Percentiles rank a stretch among this genome's conserved stretches.
These are phyloP conservation scores for Nephotettix cincticeps DNA, from an alignment of 1,140 invertebrate genomes.

Conservation along the genomic window DNA sequence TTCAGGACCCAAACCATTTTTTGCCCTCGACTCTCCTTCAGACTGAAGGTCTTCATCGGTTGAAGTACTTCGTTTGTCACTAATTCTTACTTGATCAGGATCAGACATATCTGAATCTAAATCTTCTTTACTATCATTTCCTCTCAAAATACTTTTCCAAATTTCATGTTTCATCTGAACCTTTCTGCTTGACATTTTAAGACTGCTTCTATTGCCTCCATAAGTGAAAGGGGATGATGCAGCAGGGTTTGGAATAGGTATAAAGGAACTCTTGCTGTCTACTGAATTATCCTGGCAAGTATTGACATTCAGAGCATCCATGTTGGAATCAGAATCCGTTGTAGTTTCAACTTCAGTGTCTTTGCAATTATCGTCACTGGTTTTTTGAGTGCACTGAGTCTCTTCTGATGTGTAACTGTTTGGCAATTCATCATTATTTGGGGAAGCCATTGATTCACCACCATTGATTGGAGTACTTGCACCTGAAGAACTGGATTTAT, in stretches of 20 bases:
- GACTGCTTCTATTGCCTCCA: conserved; percentile 2
- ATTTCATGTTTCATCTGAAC: background rate
- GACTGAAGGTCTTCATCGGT: conserved; percentile 23
- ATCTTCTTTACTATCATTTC: conserved; percentile 3
- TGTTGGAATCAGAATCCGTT: conserved; percentile 2
- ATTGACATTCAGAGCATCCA: background rate
- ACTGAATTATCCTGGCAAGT: background rate
- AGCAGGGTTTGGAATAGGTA: conserved; percentile 16
- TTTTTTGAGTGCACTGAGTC: background rate
- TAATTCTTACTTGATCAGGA: background rate
- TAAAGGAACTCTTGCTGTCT: background rate
- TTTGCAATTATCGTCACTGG: conserved; percentile 21
- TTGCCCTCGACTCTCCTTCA: conserved; percentile 7
- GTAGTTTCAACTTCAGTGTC: conserved; percentile 8
- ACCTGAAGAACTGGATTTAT: conserved; percentile 17
- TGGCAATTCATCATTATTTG: conserved; percentile 9
- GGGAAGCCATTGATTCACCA: background rate
- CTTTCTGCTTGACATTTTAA: background rate
- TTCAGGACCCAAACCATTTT: conserved; percentile 20
- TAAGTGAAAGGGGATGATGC: conserved; percentile 19
- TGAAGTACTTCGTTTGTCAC: conserved; percentile 1
- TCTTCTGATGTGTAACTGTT: conserved; percentile 16
- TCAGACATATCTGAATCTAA: conserved; percentile 16
- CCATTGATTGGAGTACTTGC: conserved; percentile 17
- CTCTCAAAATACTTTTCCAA: conserved; percentile 2